These are phyloP conservation scores for Prosapia bicincta DNA, from an alignment of 2,888 invertebrate species.

Conservation along the genomic window DNA sequence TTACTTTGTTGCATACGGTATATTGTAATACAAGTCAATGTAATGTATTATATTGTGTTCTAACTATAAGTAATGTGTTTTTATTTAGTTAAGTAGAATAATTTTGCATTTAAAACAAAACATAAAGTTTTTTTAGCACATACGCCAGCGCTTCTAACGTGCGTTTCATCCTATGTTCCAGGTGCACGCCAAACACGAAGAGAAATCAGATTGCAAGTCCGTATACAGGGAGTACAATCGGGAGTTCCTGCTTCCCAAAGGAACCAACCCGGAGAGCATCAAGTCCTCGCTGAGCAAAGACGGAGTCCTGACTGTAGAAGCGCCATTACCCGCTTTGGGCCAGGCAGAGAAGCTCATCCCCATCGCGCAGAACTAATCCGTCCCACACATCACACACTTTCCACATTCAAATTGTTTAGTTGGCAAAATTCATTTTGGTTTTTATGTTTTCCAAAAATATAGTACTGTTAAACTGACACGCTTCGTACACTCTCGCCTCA, in stretches of 20 bases:
- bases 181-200: slow-evolving; percentile 98
- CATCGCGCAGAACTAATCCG: slow-evolving; percentile 56
- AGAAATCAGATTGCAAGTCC: slow-evolving; percentile 93
- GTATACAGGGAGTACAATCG: slow-evolving; percentile 98
- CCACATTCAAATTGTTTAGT: not conserved
- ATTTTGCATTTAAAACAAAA: too few species aligned
- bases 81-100: too few species aligned
- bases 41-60: too few species aligned
- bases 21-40: too few species aligned
- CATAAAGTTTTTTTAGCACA: too few species aligned
- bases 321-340: slow-evolving; percentile 86
- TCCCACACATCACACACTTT: not conserved
- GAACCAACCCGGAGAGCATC: slow-evolving; percentile 94
- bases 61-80: too few species aligned
- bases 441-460: not conserved
- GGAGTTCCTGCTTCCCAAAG: slow-evolving; percentile 94
- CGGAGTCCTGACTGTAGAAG: slow-evolving; percentile 94
- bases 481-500: not conserved
- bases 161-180: slow-evolving; percentile 49
- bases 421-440: not conserved
- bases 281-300: slow-evolving; percentile 95
- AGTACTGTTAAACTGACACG: not conserved
- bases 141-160: too few species aligned
- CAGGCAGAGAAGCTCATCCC: slow-evolving; percentile 80
- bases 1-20: too few species aligned